These are phyloP conservation scores for Halisarca cf. caerulea DNA, from an alignment of 37 sponge, comb jelly and placozoan species.

Conservation along the genomic window DNA sequence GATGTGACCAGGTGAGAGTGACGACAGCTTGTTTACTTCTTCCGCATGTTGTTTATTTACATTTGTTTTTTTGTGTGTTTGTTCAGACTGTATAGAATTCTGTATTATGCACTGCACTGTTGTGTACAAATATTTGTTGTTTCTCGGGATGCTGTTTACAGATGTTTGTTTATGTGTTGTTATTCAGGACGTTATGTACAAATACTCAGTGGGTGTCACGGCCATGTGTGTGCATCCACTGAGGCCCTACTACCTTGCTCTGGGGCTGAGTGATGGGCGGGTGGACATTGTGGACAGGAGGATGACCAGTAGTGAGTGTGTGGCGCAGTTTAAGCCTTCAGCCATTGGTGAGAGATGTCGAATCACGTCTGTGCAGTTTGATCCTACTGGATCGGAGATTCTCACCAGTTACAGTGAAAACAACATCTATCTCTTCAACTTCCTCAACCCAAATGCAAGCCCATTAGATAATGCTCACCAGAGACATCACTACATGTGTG, in stretches of 20 bases:
- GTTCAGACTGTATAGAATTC: too few relatives aligned
- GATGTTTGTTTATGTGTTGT: too few relatives aligned
- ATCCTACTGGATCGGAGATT: constrained; percentile 61
- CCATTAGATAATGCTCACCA: not conserved
- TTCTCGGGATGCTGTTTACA: too few relatives aligned
- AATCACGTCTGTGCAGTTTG: constrained; percentile 76
- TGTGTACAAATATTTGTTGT: not conserved
- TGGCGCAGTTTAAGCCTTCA: constrained; percentile 35
- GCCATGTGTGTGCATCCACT: constrained; percentile 72
- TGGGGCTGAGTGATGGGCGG: constrained; percentile 68
- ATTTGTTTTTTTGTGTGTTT: too few relatives aligned
- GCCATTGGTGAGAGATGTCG: constrained; percentile 26
- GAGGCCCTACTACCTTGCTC: constrained; percentile 60
- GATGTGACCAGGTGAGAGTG: constrained; percentile 40
- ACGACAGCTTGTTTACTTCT: too few relatives aligned
- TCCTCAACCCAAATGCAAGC: not conserved
- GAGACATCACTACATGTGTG: not conserved
- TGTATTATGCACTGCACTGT: too few relatives aligned
- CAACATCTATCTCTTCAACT: constrained; percentile 78
- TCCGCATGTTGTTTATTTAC: too few relatives aligned
- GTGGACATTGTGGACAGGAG: constrained; percentile 73
- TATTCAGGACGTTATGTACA: constrained; percentile 47
- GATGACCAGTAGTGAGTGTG: constrained; percentile 8
- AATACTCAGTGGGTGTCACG: constrained; percentile 53
- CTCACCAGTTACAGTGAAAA: constrained; percentile 82